Conservation (phyloP, 23 tunicate genomes). For the Halocynthia aurantium region DNA sequence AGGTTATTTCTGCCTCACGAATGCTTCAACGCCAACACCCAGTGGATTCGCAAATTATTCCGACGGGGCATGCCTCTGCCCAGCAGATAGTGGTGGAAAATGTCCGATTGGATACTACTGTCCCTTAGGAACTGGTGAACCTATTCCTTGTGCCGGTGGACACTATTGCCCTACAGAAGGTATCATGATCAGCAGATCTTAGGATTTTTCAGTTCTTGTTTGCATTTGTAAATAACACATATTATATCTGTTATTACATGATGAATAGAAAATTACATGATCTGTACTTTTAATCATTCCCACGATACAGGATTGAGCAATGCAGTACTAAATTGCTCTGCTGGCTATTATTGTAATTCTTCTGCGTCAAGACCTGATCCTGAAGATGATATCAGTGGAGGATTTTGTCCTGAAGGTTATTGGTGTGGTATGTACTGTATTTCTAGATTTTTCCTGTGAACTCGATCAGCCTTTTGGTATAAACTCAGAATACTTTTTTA, state of each 20-base stretch:
- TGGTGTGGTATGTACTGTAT: constrained; percentile 61
- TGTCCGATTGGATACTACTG: constrained; percentile 93
- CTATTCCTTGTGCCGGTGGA: constrained; percentile 79
- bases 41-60: constrained; percentile 57
- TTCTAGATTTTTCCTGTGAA: not conserved
- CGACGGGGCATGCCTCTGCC: constrained; percentile 47
- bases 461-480: not conserved
- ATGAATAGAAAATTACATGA: too few relatives aligned
- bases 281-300: not conserved
- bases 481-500: not conserved
- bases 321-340: constrained; percentile 36
- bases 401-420: constrained; percentile 70
- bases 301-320: constrained; percentile 27
- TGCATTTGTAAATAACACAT: too few relatives aligned
- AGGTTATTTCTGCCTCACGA: constrained; percentile 70
- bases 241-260: too few relatives aligned
- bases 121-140: constrained; percentile 57
- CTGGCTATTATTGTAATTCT: constrained; percentile 72
- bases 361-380: constrained; percentile 63
- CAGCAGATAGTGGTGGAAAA: constrained; percentile 66
- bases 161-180: constrained; percentile 58
- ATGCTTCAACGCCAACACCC: constrained; percentile 39
- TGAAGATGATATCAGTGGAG: constrained; percentile 54
- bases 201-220: too few relatives aligned
- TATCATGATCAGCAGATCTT: not conserved